A percentile compares a stretch with the other conserved stretches of the same genome.
Evolutionary conservation across 2,113 vertebrate species (phyloP).

Genomic region (Murina feae): DNA sequence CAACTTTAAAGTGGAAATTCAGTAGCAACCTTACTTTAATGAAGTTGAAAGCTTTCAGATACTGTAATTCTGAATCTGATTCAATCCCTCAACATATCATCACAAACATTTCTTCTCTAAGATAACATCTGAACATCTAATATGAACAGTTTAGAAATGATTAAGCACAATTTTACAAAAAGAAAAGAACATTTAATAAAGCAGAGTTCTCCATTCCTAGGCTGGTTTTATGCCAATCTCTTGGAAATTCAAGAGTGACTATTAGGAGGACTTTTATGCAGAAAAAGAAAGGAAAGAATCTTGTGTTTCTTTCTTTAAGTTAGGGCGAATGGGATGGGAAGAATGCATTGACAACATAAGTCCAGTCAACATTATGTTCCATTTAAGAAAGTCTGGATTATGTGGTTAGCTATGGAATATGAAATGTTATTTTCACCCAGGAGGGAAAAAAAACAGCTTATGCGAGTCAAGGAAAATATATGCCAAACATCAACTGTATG

Average conservation of each 20-base stretch:
- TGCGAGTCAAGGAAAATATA: neutral
- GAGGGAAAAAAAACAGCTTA: neutral
- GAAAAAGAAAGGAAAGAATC: neutral
- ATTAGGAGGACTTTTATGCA: constrained; percentile 10
- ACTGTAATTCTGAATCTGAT: neutral
- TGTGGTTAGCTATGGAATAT: neutral
- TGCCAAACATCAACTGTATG: neutral
- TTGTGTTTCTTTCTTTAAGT: constrained; percentile 20
- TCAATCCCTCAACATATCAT: neutral
- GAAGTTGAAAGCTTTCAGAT: neutral
- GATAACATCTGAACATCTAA: neutral
- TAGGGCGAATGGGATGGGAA: neutral
- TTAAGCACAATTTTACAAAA: neutral
- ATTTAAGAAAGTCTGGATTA: neutral
- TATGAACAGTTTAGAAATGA: neutral
- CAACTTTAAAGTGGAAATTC: neutral
- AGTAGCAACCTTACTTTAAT: neutral
- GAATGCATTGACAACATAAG: neutral
- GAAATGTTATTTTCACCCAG: neutral
- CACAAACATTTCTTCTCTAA: neutral
- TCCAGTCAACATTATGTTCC: neutral
- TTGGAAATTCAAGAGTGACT: neutral
- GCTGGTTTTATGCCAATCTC: neutral
- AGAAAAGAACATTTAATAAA: constrained; percentile 23
- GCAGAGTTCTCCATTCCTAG: neutral